Evolutionary conservation across 2,113 vertebrate species (phyloP).

Genomic region (Pristiophorus japonicus): DNA sequence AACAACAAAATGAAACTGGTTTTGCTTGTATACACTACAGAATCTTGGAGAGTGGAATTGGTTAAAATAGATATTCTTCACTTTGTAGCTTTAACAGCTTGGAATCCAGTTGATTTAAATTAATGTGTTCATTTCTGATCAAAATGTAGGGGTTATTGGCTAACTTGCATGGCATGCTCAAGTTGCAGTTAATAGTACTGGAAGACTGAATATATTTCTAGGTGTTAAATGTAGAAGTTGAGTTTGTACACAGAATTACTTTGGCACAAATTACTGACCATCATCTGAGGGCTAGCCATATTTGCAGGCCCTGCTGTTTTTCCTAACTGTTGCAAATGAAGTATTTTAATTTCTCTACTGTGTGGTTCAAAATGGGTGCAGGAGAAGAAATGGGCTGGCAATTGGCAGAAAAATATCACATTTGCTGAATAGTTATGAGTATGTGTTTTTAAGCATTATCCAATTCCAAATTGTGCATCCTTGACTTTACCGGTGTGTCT

Average conservation of each 20-base stretch:
- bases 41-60: not conserved
- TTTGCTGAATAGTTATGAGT: not conserved
- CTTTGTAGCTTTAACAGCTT: not conserved
- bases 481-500: not conserved
- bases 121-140: not conserved
- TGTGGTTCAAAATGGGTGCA: not conserved
- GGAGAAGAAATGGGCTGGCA: not conserved
- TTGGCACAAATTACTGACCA: too few species aligned
- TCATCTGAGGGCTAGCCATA: not conserved
- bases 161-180: not conserved
- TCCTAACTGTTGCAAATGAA: not conserved
- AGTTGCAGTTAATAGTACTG: not conserved
- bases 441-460: not conserved
- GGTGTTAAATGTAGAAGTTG: not conserved
- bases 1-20: not conserved
- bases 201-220: not conserved
- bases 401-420: not conserved
- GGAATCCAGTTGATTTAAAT: not conserved
- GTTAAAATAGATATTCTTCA: not conserved
- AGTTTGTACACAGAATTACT: not conserved
- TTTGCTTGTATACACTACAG: not conserved
- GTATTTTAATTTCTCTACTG: not conserved
- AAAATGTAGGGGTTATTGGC: not conserved
- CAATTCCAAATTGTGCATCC: not conserved
- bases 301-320: not conserved